phyloP scores from a whole-genome alignment of 2,888 invertebrate genomes.

The Leistus spinibarbis region DNA sequence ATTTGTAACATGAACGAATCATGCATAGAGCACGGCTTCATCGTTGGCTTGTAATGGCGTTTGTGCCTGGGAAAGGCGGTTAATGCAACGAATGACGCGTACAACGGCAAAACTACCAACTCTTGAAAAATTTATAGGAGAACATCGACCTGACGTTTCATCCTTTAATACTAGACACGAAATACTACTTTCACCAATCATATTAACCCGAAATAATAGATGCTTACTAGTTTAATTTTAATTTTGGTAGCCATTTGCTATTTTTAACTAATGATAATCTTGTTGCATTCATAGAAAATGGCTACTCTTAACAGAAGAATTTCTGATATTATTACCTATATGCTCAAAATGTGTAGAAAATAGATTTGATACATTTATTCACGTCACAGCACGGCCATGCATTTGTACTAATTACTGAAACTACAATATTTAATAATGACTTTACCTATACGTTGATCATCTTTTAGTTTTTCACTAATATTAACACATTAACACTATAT shows the following conservation, averaged over 20 bases:
- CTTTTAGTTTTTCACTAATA: too few species aligned
- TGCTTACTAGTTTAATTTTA: background rate
- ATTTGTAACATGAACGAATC: background rate
- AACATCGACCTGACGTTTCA: background rate
- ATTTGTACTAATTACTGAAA: too few species aligned
- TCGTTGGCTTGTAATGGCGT: background rate
- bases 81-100: background rate
- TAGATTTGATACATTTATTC: too few species aligned
- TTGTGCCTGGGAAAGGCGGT: background rate
- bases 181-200: background rate
- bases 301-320: background rate
- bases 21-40: background rate
- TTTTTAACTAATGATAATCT: background rate
- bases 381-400: too few species aligned
- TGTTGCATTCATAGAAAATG: background rate
- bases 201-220: background rate
- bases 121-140: background rate
- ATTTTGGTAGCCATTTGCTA: background rate
- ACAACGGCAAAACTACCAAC: background rate
- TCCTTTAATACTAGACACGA: background rate
- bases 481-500: too few species aligned
- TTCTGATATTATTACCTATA: too few species aligned
- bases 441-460: too few species aligned
- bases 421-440: too few species aligned
- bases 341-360: too few species aligned